Evolutionary conservation across 2,888 invertebrate genomes (phyloP).

Genomic region (Sycophila texana): DNA sequence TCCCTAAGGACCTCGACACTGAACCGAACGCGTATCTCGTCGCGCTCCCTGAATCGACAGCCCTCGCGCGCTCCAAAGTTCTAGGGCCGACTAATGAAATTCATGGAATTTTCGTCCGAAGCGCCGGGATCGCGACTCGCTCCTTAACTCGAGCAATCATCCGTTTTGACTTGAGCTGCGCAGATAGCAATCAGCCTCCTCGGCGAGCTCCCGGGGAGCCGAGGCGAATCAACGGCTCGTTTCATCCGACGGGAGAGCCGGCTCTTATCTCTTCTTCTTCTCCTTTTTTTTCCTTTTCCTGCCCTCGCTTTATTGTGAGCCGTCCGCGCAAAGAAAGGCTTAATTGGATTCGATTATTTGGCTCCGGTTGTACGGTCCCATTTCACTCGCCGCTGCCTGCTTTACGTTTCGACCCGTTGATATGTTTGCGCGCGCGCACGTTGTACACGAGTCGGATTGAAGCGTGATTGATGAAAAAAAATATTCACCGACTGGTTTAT

Average conservation of each 20-base stretch:
- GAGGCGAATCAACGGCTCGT: constrained; percentile 12
- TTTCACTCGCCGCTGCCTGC: constrained; percentile 7
- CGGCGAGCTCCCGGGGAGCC: constrained; percentile 7
- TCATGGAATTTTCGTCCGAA: constrained; percentile 3
- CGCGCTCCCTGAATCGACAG: no score
- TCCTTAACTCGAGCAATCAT: constrained; percentile 31
- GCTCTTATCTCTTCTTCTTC: background rate
- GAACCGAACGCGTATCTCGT: no score
- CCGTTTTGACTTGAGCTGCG: constrained; percentile 25
- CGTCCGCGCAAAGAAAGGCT: background rate
- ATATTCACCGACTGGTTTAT: background rate
- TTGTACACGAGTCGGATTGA: background rate
- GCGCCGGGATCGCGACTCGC: constrained; percentile 6
- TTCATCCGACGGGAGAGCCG: constrained; percentile 9
- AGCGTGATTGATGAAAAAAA: constrained; percentile 7
- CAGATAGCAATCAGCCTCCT: constrained; percentile 26
- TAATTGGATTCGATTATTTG: constrained; percentile 39
- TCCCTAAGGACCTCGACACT: no score
- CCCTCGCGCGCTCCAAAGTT: no score
- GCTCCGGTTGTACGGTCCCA: constrained; percentile 3
- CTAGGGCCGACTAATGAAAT: constrained; percentile 1
- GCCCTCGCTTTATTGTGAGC: no score
- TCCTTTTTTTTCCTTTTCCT: no score
- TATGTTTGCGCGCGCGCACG: background rate
- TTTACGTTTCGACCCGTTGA: background rate